A percentile compares a stretch with the other conserved stretches of the same genome.
These are phyloP conservation scores for Diplodus puntazzo DNA, from an alignment of 2,797 vertebrate species.

Conservation along the genomic window DNA sequence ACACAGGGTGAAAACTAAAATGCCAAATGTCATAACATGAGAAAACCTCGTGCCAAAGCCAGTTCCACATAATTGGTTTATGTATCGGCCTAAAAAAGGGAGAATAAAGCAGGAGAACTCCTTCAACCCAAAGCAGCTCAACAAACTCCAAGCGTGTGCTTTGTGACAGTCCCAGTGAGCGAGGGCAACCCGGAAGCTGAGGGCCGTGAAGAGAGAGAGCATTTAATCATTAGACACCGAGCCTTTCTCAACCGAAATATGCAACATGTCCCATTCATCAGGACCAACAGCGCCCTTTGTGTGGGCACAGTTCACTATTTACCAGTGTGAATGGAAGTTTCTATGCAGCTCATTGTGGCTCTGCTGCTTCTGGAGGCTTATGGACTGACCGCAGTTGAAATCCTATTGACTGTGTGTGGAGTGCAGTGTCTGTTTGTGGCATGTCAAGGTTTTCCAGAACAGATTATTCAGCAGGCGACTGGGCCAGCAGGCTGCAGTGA, in stretches of 20 bases:
- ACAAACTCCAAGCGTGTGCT: not conserved
- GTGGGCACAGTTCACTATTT: slow-evolving; percentile 71
- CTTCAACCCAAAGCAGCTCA: not conserved
- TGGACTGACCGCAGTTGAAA: slow-evolving; percentile 57
- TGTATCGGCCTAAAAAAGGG: not conserved
- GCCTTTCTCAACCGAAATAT: slow-evolving; percentile 67
- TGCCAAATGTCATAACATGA: not conserved
- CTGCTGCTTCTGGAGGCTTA: slow-evolving; percentile 71
- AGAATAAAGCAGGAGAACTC: no score
- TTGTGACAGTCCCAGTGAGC: not conserved
- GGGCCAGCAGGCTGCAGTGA: slow-evolving; percentile 7
- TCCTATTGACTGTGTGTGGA: slow-evolving; percentile 61
- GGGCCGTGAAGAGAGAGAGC: slow-evolving; percentile 20
- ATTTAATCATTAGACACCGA: slow-evolving; percentile 48
- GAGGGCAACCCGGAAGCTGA: slow-evolving; percentile 7
- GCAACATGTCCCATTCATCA: slow-evolving; percentile 68
- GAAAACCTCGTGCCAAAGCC: not conserved
- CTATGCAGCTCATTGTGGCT: slow-evolving; percentile 74
- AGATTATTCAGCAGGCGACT: slow-evolving; percentile 59
- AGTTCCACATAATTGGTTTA: not conserved
- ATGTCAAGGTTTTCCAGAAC: slow-evolving; percentile 64
- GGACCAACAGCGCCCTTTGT: slow-evolving; percentile 74
- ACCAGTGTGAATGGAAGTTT: slow-evolving; percentile 61
- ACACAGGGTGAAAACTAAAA: not conserved
- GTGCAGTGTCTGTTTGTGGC: slow-evolving; percentile 46